Conservation (phyloP, 2,797 vertebrate genomes). For the Triplophysa yarkandensis region DNA sequence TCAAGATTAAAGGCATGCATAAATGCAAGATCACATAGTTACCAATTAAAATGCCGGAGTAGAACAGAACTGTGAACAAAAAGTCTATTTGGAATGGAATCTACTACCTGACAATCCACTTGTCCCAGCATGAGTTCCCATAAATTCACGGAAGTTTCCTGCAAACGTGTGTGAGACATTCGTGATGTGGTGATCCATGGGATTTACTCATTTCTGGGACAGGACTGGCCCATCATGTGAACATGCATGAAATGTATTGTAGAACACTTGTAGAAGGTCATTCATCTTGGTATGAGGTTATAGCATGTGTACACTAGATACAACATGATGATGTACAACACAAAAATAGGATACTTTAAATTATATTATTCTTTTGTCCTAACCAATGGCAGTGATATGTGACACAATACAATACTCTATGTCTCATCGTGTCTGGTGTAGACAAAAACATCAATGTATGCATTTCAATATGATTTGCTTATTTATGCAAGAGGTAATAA, state of each 20-base stretch:
- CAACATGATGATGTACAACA: too few relatives aligned
- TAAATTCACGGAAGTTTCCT: constrained; percentile 83
- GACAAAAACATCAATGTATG: background rate
- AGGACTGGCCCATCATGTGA: constrained; percentile 51
- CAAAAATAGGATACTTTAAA: too few relatives aligned
- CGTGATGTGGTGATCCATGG: constrained; percentile 68
- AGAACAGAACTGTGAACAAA: constrained; percentile 54
- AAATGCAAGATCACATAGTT: constrained; percentile 54
- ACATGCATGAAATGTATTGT: constrained; percentile 34
- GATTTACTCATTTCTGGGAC: constrained; percentile 47
- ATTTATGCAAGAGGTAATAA: constrained; percentile 72
- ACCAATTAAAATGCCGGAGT: constrained; percentile 56
- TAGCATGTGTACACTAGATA: background rate
- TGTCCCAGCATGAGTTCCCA: constrained; percentile 80
- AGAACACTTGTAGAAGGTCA: constrained; percentile 20
- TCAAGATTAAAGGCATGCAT: constrained; percentile 60
- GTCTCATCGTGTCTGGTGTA: too few relatives aligned
- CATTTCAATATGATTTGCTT: background rate
- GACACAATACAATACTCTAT: too few relatives aligned
- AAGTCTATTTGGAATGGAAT: constrained; percentile 67
- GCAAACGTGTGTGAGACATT: constrained; percentile 78
- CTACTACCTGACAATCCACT: constrained; percentile 81
- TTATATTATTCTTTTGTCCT: too few relatives aligned
- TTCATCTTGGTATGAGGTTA: background rate
- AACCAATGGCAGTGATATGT: too few relatives aligned